Base-by-base conservation (phyloP, 2,113 vertebrate genomes). In the Syngnathoides biaculeatus region DNA sequence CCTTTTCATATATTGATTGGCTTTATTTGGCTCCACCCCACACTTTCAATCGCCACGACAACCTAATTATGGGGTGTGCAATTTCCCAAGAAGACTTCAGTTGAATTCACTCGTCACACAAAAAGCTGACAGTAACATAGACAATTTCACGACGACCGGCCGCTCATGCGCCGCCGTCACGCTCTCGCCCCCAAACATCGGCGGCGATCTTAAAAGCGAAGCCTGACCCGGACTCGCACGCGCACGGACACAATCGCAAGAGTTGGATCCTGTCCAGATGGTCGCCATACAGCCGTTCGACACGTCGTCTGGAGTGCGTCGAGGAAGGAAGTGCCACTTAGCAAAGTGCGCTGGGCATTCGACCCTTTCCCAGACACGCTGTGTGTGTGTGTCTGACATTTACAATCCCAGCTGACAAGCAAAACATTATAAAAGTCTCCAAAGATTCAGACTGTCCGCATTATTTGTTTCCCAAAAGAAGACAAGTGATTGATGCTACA, bases 241-340 rank as follows among this genome's bases (percentile, higher is more conserved):
- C 39, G 71, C 59, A 61, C 64, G 55, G 48, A 79, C 74, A 71
- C 77, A 82, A 58, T 70, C 69, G 79, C 79, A 79, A 75, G 77
- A 77, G 68, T 86, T 90, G 87, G 86, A 84, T 69, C 65, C 61
- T 56, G 78, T 89, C 86, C 87, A 88, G 79, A 79, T 68, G 81
- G 89, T 92, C 89, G 82, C 88, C 84, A 86, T 75, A 87, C 86
- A 89, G 88, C 86, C 72, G 86, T 77, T 84, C 73, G 82, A 88
- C 67, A 65, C 83, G 72, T 78, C 77, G 80, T 84, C 82, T 87
- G 86, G 79, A 89, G 89, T 86, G 90, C 81, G 83, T 80, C 74
- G 78, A 87, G 91, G 91, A 90, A 91, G 89, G 88, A 92, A 91
- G 83, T 89, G 75, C 73, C 87, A 87, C 89, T 89, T 86, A 78